These are phyloP conservation scores for Danionella dracula DNA, from an alignment of 2,797 vertebrate species.

Conservation along the genomic window DNA sequence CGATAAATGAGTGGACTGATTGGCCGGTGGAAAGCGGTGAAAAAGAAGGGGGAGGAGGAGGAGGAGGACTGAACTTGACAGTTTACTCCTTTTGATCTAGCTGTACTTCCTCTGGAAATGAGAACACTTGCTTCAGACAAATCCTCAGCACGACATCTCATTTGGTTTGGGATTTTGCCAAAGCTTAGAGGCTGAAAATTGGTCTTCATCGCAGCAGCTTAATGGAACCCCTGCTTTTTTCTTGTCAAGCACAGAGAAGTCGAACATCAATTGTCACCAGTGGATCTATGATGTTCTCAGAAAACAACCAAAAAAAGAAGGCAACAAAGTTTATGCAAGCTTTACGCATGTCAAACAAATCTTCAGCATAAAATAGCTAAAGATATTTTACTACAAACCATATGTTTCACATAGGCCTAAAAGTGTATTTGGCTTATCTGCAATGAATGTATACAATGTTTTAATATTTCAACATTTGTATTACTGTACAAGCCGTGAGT, in stretches of 20 bases:
- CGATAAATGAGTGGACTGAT: slow-evolving; percentile 70
- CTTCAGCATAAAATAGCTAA: no score
- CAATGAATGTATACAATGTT: no score
- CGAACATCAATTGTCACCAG: slow-evolving; percentile 16
- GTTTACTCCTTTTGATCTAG: slow-evolving; percentile 61
- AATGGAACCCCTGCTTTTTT: slow-evolving; percentile 48
- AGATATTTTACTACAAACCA: no score
- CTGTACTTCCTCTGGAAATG: slow-evolving; percentile 57
- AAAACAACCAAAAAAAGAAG: neutral
- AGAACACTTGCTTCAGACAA: slow-evolving; percentile 51
- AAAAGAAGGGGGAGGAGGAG: slow-evolving; percentile 46
- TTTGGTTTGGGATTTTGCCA: slow-evolving; percentile 57
- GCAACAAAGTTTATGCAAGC: neutral
- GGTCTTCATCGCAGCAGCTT: slow-evolving; percentile 48
- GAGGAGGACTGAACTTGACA: slow-evolving; percentile 55
- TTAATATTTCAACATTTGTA: no score
- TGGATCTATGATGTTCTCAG: slow-evolving; percentile 49
- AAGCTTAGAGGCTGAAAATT: slow-evolving; percentile 60
- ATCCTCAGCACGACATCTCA: slow-evolving; percentile 53
- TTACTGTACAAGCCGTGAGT: no score
- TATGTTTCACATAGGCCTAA: no score
- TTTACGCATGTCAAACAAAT: neutral
- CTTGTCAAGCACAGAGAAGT: neutral
- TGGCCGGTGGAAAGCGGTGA: slow-evolving; percentile 58
- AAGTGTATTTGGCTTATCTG: no score